Evolutionary conservation across 2,113 vertebrate genomes (phyloP), one percentile per base, ranked within the genome.

Genomic region (Microcebus murinus): DNA sequence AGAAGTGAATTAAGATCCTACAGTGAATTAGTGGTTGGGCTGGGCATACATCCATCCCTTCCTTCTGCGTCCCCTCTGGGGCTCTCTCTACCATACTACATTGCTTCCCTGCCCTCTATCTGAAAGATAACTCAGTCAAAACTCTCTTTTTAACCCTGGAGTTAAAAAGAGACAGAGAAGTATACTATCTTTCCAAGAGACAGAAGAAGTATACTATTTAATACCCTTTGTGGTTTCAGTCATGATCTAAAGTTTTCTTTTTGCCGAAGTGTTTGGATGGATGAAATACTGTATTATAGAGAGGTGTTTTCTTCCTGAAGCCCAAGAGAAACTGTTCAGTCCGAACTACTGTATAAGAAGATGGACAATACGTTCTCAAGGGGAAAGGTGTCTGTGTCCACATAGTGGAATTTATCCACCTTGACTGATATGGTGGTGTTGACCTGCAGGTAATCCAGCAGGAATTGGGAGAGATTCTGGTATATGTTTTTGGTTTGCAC

Each of bases 291-390:
- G 6, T 70, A 42, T 42, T 21, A 52, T 61, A 52, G 61, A 90
- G 27, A 83, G 70, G 25, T 14, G 11, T 65, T 97, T 93, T 96
- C 68, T 93, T 91, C 90, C 50, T n/a, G 39, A 89, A 83, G 82
- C 23, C 36, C 76, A 39, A 95, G 21, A 93, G 84, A 87, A 31
- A 83, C 52, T 36, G 31, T 85, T 98, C 97, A 98, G 91, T 97
- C 92, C 29, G 84, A 87, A 9, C 97, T 87, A 0, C 91, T 97
- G n/a, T 98, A 99, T 91, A 74, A 91, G 96, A 99, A 52, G 52
- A 98, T 76, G 14, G 98, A 98, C 0, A 99, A 79, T 10, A 98
- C 96, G 0, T 98, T 99, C 0, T 98, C 98, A 1, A 98, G 97
- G 71, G 98, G 98, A 68, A 98, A 98, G 42, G 81, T 98, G 61